A percentile compares a stretch with the other conserved stretches of the same genome.
Conservation (phyloP, 2,113 vertebrate genomes). For the Pristiophorus japonicus region DNA sequence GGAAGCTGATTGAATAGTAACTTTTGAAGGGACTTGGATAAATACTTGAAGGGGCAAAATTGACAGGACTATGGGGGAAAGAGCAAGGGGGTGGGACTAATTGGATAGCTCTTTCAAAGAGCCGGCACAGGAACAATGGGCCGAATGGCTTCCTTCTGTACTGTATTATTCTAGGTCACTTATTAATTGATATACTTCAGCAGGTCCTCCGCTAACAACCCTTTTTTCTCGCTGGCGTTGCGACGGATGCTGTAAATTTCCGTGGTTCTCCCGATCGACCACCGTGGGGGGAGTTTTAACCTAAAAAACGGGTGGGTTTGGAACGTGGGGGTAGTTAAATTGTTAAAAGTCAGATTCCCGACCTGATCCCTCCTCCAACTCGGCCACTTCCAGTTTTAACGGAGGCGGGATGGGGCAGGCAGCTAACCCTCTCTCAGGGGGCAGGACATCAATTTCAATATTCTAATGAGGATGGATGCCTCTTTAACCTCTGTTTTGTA, state of each 20-base stretch:
- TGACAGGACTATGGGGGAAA: background rate
- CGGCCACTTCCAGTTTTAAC: too few species aligned
- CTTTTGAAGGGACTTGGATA: background rate
- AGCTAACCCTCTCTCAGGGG: too few species aligned
- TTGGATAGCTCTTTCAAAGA: background rate
- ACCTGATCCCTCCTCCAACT: too few species aligned
- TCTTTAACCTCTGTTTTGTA: too few species aligned
- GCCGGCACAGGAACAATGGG: background rate
- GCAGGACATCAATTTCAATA: too few species aligned
- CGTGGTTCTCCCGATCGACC: background rate
- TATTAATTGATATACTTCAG: background rate
- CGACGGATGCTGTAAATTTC: background rate
- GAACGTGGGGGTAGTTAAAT: too few species aligned
- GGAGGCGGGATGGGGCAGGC: too few species aligned
- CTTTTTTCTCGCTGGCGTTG: background rate
- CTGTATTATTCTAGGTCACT: background rate
- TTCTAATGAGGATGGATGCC: too few species aligned
- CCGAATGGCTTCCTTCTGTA: background rate
- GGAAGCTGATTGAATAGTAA: background rate
- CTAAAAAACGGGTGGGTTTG: too few species aligned
- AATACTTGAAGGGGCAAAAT: background rate
- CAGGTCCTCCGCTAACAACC: background rate
- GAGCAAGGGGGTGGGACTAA: background rate
- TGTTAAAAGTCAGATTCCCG: too few species aligned
- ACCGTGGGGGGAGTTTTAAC: too few species aligned